Base-by-base conservation (phyloP, 2,797 vertebrate species). In the Sardinella longiceps region DNA sequence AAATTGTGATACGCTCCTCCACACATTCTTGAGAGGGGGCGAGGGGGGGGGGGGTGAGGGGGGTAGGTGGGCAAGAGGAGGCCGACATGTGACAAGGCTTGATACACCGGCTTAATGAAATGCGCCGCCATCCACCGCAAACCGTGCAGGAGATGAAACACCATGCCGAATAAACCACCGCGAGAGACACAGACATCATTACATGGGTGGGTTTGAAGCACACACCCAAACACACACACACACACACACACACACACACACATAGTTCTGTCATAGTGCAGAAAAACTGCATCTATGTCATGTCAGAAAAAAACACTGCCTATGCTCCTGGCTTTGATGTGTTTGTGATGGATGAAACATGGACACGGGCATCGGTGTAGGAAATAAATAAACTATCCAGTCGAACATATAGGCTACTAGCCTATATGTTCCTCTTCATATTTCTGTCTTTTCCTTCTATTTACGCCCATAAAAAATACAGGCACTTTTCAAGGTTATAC, bases 41-140 rank as follows among this genome's bases (percentile, higher is more conserved):
- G 70, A 39, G n/a, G n/a, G n/a, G n/a, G n/a, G n/a, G n/a, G n/a
- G n/a, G n/a, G n/a, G n/a, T n/a, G n/a, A n/a, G n/a, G n/a, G n/a
- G n/a, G n/a, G n/a, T n/a, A n/a, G n/a, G n/a, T n/a, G n/a, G n/a
- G n/a, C n/a, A n/a, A n/a, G n/a, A n/a, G 37, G 18, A 77, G 70
- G 37, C 70, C 43, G 33, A 77, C 70, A 77, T 77, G 37, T 77
- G 33, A 77, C 70, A 77, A 37, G 3, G 70, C n/a, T 20, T 77
- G 70, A 77, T 77, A 39, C 33, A 39, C 70, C 37, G 37, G 70
- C 33, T 20, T 77, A 77, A 77, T 77, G 70, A 77, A 77, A 77
- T 43, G 37, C 23, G 37, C 70, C 37, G 20, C 70, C 70, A 39
- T 77, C 70, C 70, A 33, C 63, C 7, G 70, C 70, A 77, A 33